Base-by-base conservation (phyloP, 2,888 invertebrate genomes). In the Celastrina argiolus region DNA sequence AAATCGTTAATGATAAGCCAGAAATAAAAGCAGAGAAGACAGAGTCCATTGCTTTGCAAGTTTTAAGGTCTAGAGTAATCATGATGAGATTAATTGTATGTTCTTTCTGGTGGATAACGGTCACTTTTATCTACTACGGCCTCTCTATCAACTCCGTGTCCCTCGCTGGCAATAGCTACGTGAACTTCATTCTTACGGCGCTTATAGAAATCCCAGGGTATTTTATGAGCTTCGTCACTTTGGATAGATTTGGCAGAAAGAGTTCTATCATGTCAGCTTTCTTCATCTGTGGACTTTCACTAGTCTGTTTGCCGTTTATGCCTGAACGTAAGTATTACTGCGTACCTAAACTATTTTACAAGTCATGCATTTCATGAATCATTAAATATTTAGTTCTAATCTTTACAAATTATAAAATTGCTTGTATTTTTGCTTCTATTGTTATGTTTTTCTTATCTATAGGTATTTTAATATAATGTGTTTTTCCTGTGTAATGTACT, bases 41-140 rank as follows among this genome's bases (percentile, higher is more conserved):
- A 16, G 65, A 72, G 56, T 70, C 66, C 0, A 63, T 87, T 7
- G 68, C 73, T 12, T 68, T 80, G 59, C 87, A 92, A 77, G 74
- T 75, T n/a, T 10, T 75, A 1, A 74, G 67, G 28, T 93, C 93
- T 0, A 86, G 81, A 56, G 88, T 88, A 22, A 77, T 95, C 0
- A 78, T 93, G 69, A 75, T 88, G 0, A 87, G 94, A 41, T 87
- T 78, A 58, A 72, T 92, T 1, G 93, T 94, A 64, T 95, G 95
- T 71, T 94, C 94, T n/a, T 93, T 95, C 73, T 96, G 95, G 88
- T 96, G 96, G 96, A 93, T 96, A 16, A 94, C 96, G 0, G 94
- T 95, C 74, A 94, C 95, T 0, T 94, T 96, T 70, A 94, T 96
- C 22, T 97, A 96, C 81, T 96, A 96, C 76, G 97, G 97, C 0